Evolutionary conservation across 92 coral and sea anemone genomes (phyloP), one percentile per base, ranked within the genome.

Genomic region (Actinostola sp.): DNA sequence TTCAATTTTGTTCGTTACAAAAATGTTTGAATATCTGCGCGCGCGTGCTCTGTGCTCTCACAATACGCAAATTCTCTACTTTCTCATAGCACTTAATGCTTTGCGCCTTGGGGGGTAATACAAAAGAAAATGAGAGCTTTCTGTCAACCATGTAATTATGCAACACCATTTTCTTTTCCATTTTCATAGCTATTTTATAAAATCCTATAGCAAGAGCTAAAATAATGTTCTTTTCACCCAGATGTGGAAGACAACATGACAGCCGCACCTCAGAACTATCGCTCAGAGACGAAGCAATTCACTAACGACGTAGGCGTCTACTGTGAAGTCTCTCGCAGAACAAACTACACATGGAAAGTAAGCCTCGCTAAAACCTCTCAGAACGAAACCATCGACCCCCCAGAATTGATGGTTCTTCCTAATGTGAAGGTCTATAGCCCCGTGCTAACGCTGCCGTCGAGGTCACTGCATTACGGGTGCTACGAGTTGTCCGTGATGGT

Each of bases 321-420:
- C 38, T 93, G 97, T 44, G 91, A 90, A 54, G 88, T 82, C 9
- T 89, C 97, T 15, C 49, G 67, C 11, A 8, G 59, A 1, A 90
- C 97, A 19, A 41, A 52, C 33, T 84, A 81, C 44, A 26, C 12
- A 8, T 93, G 97, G 97, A 66, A 80, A 62, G 51, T 84, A 16
- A 62, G 27, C 52, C 56, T 49, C 13, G 55, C 81, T 19, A 67
- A 60, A 3, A 48, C 52, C 11, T 45, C 35, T n/a, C 21, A 50
- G 31, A 68, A 52, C 12, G 43, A 28, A 17, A 68, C 74, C 0
- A 7, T 68, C 16, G 68, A 88, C 39, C 63, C 80, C 3, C 24
- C 50, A 0, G 39, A 60, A 31, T 31, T 45, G 28, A 17, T 24
- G 11, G 21, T 81, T 2, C 38, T 68, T 2, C 63, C 71, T 2